Percentiles rank a stretch among this genome's conserved stretches.
Evolutionary conservation across 2,888 invertebrate genomes (phyloP).

Genomic region (Stenichneumon culpator): DNA sequence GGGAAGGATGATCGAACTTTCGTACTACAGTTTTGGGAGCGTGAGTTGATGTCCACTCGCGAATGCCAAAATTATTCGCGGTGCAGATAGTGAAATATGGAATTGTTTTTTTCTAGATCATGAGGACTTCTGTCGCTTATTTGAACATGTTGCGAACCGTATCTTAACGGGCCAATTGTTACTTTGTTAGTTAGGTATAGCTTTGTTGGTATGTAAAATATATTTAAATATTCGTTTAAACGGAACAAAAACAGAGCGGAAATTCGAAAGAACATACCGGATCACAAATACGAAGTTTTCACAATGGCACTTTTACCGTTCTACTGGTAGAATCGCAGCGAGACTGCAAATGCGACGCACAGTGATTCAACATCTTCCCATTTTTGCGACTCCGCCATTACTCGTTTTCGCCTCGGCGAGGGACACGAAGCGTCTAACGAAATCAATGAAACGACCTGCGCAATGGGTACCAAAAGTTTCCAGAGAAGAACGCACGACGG

Average conservation of each 20-base stretch:
- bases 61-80: background rate
- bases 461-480: background rate
- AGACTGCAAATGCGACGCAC: background rate
- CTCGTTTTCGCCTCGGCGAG: background rate
- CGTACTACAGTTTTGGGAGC: constrained; percentile 60
- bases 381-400: background rate
- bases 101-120: constrained; percentile 42
- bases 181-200: background rate
- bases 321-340: too few relatives aligned
- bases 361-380: background rate
- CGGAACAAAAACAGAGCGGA: background rate
- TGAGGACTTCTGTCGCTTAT: constrained; percentile 56
- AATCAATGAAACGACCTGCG: constrained; percentile 24
- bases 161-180: constrained; percentile 11
- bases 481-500: background rate
- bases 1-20: constrained; percentile 74
- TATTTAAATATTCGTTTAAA: background rate
- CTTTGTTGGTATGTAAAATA: background rate
- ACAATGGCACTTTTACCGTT: background rate
- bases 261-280: background rate
- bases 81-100: background rate
- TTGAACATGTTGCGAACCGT: constrained; percentile 60
- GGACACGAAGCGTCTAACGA: background rate
- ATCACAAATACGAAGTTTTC: background rate
- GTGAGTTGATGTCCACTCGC: constrained; percentile 13